Evolutionary conservation across 2,113 vertebrate genomes (phyloP).

Genomic region (Paramormyrops kingsleyae): DNA sequence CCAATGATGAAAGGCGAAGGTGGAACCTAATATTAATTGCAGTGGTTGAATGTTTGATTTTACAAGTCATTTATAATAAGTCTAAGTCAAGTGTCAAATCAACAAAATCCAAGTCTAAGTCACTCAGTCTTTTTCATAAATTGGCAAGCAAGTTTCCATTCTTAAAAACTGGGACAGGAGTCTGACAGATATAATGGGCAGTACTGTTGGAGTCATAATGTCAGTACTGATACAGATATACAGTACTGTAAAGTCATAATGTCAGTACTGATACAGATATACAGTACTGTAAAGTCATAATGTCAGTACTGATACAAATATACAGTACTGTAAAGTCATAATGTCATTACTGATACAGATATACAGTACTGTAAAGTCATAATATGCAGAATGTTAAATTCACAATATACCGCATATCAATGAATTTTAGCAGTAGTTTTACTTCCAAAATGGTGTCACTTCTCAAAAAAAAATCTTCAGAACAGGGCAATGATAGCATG

Average conservation of each 20-base stretch:
- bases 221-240: neutral
- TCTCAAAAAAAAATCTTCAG: neutral
- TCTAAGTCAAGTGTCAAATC: neutral
- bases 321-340: neutral
- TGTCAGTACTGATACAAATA: neutral
- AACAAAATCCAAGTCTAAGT: neutral
- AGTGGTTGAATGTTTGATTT: neutral
- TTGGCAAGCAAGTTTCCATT: neutral
- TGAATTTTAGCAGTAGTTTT: neutral
- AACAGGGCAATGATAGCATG: neutral
- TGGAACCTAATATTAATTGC: neutral
- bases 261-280: neutral
- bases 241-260: neutral
- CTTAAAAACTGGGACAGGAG: neutral
- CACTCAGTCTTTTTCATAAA: neutral
- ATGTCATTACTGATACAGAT: neutral
- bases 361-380: neutral
- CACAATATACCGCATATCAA: neutral
- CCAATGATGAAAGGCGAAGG: neutral
- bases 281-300: neutral
- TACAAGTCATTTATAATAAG: neutral
- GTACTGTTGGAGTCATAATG: neutral
- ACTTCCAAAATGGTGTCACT: neutral
- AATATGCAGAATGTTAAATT: neutral
- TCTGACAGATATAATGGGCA: neutral